A percentile compares a stretch with the other conserved stretches of the same genome.
Evolutionary conservation across 2,113 vertebrate genomes (phyloP).

Genomic region (Corythaixoides concolor): DNA sequence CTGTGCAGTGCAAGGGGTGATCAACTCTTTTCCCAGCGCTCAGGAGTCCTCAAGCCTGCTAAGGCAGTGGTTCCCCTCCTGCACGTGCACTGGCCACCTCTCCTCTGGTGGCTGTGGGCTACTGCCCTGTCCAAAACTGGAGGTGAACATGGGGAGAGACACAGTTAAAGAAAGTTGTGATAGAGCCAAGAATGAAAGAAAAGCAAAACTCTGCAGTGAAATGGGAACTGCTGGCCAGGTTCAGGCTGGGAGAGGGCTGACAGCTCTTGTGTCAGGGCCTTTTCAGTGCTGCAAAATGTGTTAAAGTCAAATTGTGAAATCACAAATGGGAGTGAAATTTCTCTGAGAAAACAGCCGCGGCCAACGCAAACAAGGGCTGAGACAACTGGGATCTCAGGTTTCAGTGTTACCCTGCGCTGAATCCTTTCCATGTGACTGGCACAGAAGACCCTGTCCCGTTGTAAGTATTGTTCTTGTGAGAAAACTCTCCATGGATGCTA

Average conservation of each 20-base stretch:
- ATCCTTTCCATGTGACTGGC: not conserved
- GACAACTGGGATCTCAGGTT: conserved; percentile 1
- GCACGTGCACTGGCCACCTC: not conserved
- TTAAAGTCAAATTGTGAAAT: not conserved
- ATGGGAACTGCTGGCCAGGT: not conserved
- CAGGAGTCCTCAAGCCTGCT: not conserved
- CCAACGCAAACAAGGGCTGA: conserved; percentile 13
- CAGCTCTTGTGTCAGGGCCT: not conserved
- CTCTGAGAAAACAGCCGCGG: not conserved
- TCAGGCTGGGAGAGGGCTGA: not conserved
- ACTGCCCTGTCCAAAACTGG: not conserved
- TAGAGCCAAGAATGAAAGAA: not conserved
- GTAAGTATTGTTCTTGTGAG: not conserved
- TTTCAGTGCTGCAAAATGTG: not conserved
- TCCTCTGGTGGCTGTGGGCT: not conserved
- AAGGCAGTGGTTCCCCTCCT: not conserved
- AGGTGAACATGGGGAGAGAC: not conserved
- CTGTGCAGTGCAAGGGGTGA: not conserved
- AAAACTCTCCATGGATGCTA: not conserved
- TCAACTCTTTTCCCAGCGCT: not conserved
- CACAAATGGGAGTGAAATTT: not conserved
- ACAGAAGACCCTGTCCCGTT: not conserved
- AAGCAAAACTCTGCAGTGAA: not conserved
- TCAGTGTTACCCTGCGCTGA: not conserved
- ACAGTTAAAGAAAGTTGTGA: not conserved